phyloP scores from a whole-genome alignment of 2,113 vertebrate species.

The Bubo bubo region DNA sequence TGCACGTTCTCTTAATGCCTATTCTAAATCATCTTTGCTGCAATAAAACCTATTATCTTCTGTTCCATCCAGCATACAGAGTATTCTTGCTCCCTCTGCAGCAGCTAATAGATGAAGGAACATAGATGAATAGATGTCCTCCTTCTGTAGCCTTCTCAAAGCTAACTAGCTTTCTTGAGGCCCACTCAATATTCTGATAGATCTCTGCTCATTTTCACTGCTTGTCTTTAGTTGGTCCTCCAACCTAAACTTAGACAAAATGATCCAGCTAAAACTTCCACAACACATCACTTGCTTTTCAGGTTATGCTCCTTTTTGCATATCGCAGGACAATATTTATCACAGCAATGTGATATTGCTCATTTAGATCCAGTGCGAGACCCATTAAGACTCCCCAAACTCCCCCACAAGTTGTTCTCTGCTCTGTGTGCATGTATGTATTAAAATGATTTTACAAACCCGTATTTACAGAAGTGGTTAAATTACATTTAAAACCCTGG shows the following conservation, averaged over 20 bases:
- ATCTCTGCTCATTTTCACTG: neutral
- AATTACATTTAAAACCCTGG: neutral
- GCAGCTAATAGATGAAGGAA: neutral
- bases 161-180: neutral
- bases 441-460: neutral
- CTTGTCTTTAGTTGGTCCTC: neutral
- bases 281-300: neutral
- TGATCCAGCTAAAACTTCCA: neutral
- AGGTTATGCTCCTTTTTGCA: neutral
- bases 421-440: neutral
- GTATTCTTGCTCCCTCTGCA: neutral
- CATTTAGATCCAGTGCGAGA: neutral
- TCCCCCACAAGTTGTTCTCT: neutral
- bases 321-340: neutral
- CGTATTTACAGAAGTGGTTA: neutral
- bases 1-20: neutral
- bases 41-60: neutral
- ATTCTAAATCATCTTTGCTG: neutral
- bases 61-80: neutral
- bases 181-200: neutral
- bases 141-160: neutral
- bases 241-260: neutral
- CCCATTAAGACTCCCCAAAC: neutral
- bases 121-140: neutral
- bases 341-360: neutral